Conservation (phyloP, 2,113 vertebrate genomes). For the Elachura formosa region DNA sequence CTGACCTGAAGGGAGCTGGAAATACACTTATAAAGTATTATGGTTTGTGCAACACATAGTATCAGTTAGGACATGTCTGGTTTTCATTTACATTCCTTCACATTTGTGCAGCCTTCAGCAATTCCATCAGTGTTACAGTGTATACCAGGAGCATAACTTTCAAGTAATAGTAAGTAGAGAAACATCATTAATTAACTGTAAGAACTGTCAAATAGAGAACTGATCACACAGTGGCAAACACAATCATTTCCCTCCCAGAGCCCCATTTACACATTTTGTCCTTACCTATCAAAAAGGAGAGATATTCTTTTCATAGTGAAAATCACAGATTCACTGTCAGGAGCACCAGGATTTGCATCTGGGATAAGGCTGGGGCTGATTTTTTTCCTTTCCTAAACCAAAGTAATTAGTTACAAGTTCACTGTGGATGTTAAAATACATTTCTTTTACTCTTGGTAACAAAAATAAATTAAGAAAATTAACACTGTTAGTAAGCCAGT, state of each 20-base stretch:
- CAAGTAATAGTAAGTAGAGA: not conserved
- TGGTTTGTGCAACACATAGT: not conserved
- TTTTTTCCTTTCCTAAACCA: constrained; percentile 92
- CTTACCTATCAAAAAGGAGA: constrained; percentile 95
- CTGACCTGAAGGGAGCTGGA: constrained; percentile 39
- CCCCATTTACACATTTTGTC: not conserved
- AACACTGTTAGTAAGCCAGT: not conserved
- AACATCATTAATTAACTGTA: not conserved
- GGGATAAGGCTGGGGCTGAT: constrained; percentile 81
- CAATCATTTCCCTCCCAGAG: not conserved
- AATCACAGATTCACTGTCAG: constrained; percentile 94
- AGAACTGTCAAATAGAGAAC: not conserved
- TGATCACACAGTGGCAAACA: not conserved
- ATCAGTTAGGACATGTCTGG: constrained; percentile 29
- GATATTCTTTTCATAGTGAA: constrained; percentile 98
- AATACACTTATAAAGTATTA: constrained; percentile 6
- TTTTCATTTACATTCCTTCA: constrained; percentile 50
- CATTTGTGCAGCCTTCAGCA: constrained; percentile 21
- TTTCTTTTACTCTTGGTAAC: not conserved
- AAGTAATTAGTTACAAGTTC: not conserved
- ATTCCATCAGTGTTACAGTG: not conserved
- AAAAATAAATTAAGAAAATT: not conserved
- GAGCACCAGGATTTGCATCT: constrained; percentile 80
- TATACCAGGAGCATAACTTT: not conserved
- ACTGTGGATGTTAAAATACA: not conserved